phyloP scores from a whole-genome alignment of 2,888 invertebrate species.

The Melolontha melolontha region DNA sequence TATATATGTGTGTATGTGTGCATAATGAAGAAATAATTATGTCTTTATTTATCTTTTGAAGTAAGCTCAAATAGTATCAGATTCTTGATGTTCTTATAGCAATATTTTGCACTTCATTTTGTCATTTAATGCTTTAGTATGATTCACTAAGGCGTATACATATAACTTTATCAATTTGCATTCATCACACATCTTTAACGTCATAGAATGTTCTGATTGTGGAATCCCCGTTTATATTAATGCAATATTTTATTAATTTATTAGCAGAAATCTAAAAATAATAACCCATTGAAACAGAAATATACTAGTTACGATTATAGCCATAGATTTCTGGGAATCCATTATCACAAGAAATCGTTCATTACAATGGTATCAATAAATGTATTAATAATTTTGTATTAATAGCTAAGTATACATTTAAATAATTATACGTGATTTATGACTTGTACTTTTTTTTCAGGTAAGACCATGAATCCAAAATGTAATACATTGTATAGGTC shows the following conservation, averaged over 20 bases:
- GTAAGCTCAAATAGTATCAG: no score
- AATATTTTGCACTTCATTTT: no score
- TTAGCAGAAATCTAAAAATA: slow-evolving; percentile 32
- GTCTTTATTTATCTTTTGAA: no score
- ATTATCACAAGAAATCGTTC: slow-evolving; percentile 1
- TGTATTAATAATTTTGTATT: slow-evolving; percentile 19
- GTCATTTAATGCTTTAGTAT: no score
- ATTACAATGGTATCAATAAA: slow-evolving; percentile 15
- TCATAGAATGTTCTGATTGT: slow-evolving; percentile 16
- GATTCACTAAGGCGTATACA: no score
- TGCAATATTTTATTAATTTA: slow-evolving; percentile 21
- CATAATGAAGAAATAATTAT: no score
- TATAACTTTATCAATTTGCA: slow-evolving; percentile 1
- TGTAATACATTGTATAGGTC: slow-evolving; percentile 24
- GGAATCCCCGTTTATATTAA: slow-evolving; percentile 30
- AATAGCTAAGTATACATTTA: background rate
- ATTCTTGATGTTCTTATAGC: no score
- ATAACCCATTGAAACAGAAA: background rate
- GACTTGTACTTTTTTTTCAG: slow-evolving; percentile 34
- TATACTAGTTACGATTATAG: slow-evolving; percentile 6
- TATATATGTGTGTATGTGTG: no score
- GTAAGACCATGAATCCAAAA: slow-evolving; percentile 35
- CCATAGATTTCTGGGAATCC: slow-evolving; percentile 17
- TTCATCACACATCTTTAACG: background rate
- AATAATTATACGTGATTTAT: slow-evolving; percentile 25